Evolutionary conservation across 2,113 vertebrate species (phyloP).

Genomic region (Beaufortia kweichowensis): DNA sequence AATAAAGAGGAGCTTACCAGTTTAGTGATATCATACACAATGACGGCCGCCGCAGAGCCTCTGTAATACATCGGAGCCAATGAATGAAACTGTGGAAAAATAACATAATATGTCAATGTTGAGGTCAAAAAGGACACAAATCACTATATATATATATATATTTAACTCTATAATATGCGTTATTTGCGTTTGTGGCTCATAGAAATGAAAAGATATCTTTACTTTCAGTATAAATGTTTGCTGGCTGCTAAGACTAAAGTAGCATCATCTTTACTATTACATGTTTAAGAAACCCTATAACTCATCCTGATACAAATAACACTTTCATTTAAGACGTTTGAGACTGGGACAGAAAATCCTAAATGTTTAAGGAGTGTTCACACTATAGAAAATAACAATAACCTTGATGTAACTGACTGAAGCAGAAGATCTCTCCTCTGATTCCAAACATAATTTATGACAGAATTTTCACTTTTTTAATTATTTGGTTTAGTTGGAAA

Average conservation of each 20-base stretch:
- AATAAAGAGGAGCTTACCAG: constrained; percentile 76
- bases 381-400: too few relatives aligned
- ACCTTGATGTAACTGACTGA: too few relatives aligned
- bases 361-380: too few relatives aligned
- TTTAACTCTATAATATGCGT: too few relatives aligned
- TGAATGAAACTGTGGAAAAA: constrained; percentile 87
- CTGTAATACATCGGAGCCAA: constrained; percentile 98
- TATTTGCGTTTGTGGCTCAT: neutral
- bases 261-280: neutral
- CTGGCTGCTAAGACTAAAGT: neutral
- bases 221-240: neutral
- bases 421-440: too few relatives aligned
- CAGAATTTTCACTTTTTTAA: too few relatives aligned
- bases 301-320: too few relatives aligned
- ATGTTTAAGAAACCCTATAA: neutral
- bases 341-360: too few relatives aligned
- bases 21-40: constrained; percentile 98
- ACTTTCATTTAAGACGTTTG: too few relatives aligned
- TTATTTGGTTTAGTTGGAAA: too few relatives aligned
- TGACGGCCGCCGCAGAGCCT: constrained; percentile 94
- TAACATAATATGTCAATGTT: constrained; percentile 30
- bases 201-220: neutral
- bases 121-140: neutral
- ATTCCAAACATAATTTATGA: too few relatives aligned
- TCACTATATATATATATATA: neutral